Base-by-base conservation (phyloP, 92 coral and sea anemone species). In the Desmophyllum pertusum region DNA sequence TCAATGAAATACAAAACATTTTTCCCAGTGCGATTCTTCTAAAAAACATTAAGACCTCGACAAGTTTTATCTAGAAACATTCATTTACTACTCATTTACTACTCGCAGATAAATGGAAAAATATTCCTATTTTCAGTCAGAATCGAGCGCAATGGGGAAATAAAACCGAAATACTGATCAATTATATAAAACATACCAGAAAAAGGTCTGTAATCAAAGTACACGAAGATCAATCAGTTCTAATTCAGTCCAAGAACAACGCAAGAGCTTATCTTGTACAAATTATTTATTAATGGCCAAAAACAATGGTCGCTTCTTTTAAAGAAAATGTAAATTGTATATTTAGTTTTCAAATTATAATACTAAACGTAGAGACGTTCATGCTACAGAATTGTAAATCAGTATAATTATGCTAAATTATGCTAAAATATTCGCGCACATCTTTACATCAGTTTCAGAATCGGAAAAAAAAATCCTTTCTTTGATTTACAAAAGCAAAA, bases 221-320 rank as follows among this genome's bases (percentile, higher is more conserved):
- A 67, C 36, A 13, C 2, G 25, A 19, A 65, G 4, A 64, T 23
- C 27, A 39, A 66, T 41, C 10, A 31, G n/a, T 61, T 18, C 25
- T 29, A 62, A 75, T 31, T 75, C 79, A 31, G 10, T 75, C 37
- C 18, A 50, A 38, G 36, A 8, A n/a, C 38, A 21, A 25, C 21
- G 36, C 43, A 46, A 68, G 14, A 33, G 17, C 31, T 14, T 15
- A 80, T 36, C 45, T 48, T 48, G 36, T 50, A 3, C 19, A 1
- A 50, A 80, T 80, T 68, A 80, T 45, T 50, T 48, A 80, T 68
- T 69, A 46, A 80, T 50, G 53, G 42, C 37, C 36, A 45, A 33
- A 14, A 39, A 36, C 36, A 43, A 23, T n/a, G 19, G 10, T 25
- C 29, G 13, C 19, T 25, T 37, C 45, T 42, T 61, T 45, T 10